Conservation (phyloP, 2,113 vertebrate species). For the Ceratotherium simum region DNA sequence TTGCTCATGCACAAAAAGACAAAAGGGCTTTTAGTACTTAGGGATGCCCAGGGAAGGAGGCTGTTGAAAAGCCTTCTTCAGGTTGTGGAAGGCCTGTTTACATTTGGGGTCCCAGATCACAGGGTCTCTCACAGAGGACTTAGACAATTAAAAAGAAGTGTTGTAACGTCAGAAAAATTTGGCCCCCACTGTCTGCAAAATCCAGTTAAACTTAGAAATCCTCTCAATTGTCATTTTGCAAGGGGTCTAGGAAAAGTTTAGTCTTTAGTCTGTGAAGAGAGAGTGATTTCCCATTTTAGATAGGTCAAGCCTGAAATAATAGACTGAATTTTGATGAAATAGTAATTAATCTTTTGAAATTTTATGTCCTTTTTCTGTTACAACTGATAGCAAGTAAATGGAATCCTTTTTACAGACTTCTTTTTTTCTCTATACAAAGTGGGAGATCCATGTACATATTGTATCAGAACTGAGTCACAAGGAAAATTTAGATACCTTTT, state of each 20-base stretch:
- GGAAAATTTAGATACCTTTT: neutral
- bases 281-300: neutral
- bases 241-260: neutral
- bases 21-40: neutral
- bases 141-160: neutral
- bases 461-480: neutral
- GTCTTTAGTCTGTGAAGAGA: neutral
- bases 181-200: neutral
- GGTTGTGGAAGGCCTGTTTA: neutral
- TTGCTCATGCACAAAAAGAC: neutral
- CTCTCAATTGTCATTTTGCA: neutral
- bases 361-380: neutral
- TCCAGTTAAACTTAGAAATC: neutral
- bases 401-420: neutral
- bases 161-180: neutral
- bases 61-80: neutral
- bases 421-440: neutral
- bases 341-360: neutral
- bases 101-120: neutral
- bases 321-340: neutral
- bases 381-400: neutral
- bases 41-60: neutral
- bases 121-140: neutral
- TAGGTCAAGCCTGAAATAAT: neutral
- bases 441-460: neutral